phyloP scores from a whole-genome alignment of 2,797 vertebrate species.

The Ptychadena robeensis region DNA sequence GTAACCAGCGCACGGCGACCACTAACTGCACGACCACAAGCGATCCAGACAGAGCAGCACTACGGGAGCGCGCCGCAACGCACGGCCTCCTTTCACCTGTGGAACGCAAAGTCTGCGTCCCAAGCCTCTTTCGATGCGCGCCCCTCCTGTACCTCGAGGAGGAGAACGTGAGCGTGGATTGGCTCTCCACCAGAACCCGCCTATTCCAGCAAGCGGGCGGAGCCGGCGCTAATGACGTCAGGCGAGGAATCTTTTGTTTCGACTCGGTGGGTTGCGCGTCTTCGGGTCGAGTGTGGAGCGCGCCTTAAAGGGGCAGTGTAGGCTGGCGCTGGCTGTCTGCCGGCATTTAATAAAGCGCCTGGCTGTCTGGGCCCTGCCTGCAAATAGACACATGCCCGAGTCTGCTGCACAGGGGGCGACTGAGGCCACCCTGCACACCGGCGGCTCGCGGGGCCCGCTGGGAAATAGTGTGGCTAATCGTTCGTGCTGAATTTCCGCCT shows the following conservation, averaged over 20 bases:
- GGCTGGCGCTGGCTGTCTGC: conserved; percentile 46
- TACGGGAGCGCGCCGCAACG: conserved; percentile 67
- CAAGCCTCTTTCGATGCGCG: not conserved
- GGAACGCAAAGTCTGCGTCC: conserved; percentile 46
- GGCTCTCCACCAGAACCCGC: not conserved
- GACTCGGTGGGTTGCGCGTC: conserved; percentile 12
- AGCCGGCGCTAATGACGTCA: not conserved
- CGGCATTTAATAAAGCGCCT: conserved; percentile 56
- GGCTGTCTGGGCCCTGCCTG: conserved; percentile 61
- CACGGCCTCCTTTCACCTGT: conserved; percentile 32
- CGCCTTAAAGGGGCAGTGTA: conserved; percentile 75
- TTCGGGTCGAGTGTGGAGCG: conserved; percentile 73
- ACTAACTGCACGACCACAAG: conserved; percentile 62
- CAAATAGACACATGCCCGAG: conserved; percentile 58
- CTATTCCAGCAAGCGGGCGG: not conserved
- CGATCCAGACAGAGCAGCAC: conserved; percentile 68
- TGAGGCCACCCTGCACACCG: conserved; percentile 60
- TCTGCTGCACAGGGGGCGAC: conserved; percentile 35
- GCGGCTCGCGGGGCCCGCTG: not conserved
- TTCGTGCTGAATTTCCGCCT: not conserved
- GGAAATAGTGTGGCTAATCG: not conserved
- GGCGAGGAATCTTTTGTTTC: conserved; percentile 51
- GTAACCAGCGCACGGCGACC: conserved; percentile 68
- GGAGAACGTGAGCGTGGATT: not conserved
- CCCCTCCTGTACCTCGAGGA: not conserved